These are phyloP conservation scores for Cherax destructor DNA, from an alignment of 1,140 invertebrate species.

Conservation along the genomic window DNA sequence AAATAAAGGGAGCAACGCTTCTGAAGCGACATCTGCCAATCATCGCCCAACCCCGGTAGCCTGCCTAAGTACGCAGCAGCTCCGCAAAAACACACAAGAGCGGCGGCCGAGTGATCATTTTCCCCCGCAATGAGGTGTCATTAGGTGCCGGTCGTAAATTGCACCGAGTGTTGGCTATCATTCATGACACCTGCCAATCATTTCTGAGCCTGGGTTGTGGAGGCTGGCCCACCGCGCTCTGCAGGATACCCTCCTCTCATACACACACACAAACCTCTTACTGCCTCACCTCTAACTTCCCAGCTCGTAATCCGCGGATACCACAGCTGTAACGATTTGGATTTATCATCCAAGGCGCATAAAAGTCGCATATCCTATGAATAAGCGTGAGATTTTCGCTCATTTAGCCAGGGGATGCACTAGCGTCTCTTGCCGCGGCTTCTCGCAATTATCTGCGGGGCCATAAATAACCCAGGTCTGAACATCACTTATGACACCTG, in stretches of 20 bases:
- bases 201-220: constrained; percentile 1
- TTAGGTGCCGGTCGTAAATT: constrained; percentile 52
- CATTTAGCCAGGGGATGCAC: constrained; percentile 21
- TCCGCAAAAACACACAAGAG: constrained; percentile 65
- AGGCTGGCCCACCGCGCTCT: not conserved
- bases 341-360: not conserved
- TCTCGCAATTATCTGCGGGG: constrained; percentile 50
- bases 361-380: constrained; percentile 18
- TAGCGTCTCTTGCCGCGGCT: constrained; percentile 32
- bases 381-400: constrained; percentile 37
- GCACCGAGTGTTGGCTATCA: constrained; percentile 57
- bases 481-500: constrained; percentile 68
- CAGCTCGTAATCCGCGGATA: constrained; percentile 35
- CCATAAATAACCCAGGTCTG: constrained; percentile 63
- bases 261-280: not conserved
- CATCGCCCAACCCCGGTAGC: constrained; percentile 67
- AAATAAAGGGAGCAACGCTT: constrained; percentile 56
- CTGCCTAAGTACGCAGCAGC: constrained; percentile 63
- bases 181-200: constrained; percentile 63
- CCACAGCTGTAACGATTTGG: not conserved
- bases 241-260: not conserved
- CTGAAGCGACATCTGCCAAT: constrained; percentile 66
- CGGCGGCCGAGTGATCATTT: constrained; percentile 58
- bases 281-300: not conserved
- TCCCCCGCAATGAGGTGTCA: constrained; percentile 54